Conservation (phyloP, 2,888 invertebrate genomes). For the Corythucha ciliata region DNA sequence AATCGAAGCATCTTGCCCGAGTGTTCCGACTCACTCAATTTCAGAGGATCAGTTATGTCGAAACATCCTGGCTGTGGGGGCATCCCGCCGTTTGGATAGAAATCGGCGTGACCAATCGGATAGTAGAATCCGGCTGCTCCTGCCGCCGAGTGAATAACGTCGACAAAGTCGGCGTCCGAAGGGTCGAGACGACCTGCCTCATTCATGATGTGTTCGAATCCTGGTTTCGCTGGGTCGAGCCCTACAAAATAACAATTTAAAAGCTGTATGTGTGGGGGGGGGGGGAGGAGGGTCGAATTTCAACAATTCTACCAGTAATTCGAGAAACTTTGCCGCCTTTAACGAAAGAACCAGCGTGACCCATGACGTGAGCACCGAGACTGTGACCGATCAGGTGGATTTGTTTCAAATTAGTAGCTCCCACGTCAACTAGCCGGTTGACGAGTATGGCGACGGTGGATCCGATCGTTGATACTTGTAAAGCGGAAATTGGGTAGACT, state of each 20-base stretch:
- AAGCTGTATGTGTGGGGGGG: no score
- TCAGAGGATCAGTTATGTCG: constrained; percentile 11
- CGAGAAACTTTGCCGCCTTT: background rate
- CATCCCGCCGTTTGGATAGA: constrained; percentile 60
- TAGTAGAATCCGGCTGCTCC: constrained; percentile 55
- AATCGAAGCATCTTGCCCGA: no score
- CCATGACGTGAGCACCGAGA: constrained; percentile 26
- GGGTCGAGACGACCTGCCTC: constrained; percentile 48
- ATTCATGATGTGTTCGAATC: constrained; percentile 35
- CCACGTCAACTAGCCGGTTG: constrained; percentile 1
- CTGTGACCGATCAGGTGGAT: constrained; percentile 25
- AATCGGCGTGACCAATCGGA: constrained; percentile 58
- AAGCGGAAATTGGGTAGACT: constrained; percentile 15
- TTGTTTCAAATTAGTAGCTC: background rate
- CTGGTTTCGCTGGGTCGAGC: constrained; percentile 23
- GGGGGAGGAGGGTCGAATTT: background rate
- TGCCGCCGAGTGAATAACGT: constrained; percentile 62
- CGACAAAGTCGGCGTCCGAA: constrained; percentile 62
- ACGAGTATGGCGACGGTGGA: constrained; percentile 14
- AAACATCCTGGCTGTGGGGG: constrained; percentile 55
- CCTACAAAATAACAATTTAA: constrained; percentile 14
- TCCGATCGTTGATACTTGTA: constrained; percentile 14
- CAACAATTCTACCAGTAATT: constrained; percentile 15
- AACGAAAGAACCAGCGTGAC: constrained; percentile 15
- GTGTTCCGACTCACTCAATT: constrained; percentile 11